Conservation (phyloP, 2,113 vertebrate species). For the Galbula dea region DNA sequence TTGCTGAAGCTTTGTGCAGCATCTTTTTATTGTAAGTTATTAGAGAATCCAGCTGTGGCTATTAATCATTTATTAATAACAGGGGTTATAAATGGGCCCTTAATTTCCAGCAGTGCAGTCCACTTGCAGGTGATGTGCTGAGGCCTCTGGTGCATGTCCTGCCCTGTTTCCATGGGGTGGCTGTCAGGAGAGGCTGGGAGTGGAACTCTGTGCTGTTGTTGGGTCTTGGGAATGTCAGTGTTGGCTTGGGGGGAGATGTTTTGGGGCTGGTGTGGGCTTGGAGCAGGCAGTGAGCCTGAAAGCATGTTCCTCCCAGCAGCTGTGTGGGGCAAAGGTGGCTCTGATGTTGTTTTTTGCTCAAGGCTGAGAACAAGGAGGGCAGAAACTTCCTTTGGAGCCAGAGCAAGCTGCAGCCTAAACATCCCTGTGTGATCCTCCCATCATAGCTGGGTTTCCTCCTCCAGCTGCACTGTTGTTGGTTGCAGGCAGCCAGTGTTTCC, state of each 20-base stretch:
- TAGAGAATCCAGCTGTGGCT: constrained; percentile 53
- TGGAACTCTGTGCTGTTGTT: background rate
- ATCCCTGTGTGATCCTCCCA: rapidly evolving
- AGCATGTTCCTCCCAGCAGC: background rate
- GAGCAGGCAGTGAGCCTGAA: background rate
- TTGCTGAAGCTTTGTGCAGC: constrained; percentile 37
- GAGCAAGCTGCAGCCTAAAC: background rate
- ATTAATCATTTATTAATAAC: constrained; percentile 68
- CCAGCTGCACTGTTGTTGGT: background rate
- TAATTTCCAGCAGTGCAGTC: background rate
- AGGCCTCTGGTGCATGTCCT: background rate
- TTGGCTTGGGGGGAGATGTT: rapidly evolving
- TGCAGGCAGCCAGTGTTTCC: background rate
- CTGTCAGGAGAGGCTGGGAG: background rate
- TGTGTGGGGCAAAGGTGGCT: background rate
- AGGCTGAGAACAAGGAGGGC: background rate
- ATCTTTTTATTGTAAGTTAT: constrained; percentile 64
- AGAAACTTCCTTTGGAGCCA: background rate
- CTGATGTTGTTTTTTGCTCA: background rate
- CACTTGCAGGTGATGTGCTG: background rate
- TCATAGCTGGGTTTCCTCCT: background rate
- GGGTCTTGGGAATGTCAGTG: background rate
- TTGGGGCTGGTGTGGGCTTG: background rate
- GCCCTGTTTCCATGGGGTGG: background rate
- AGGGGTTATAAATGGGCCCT: constrained; percentile 39